Percentiles rank a stretch among this genome's conserved stretches.
Conservation (phyloP, 2,797 vertebrate genomes). For the Oceanodroma leucorhoa region DNA sequence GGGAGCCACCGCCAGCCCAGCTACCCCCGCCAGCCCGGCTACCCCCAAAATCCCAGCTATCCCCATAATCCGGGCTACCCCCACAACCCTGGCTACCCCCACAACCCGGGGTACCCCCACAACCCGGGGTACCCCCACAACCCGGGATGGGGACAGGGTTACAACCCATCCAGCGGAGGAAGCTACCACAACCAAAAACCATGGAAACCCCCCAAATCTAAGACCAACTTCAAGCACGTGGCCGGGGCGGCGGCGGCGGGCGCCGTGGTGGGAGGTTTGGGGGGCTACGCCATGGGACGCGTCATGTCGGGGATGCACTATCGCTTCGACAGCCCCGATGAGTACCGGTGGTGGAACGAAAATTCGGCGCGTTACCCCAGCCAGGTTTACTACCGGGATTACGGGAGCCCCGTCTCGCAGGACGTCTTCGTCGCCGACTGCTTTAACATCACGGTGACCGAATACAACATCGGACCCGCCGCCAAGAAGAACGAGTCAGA, state of each 20-base stretch:
- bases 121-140: constrained; percentile 23
- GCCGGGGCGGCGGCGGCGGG: constrained; percentile 66
- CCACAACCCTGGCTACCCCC: background rate
- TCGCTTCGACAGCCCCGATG: constrained; percentile 68
- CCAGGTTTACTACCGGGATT: constrained; percentile 69
- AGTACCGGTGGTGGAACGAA: constrained; percentile 69
- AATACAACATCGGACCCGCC: constrained; percentile 71
- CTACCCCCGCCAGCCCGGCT: constrained; percentile 62
- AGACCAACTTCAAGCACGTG: constrained; percentile 73
- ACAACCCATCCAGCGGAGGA: constrained; percentile 53
- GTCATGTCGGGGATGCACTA: constrained; percentile 72
- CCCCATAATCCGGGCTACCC: background rate
- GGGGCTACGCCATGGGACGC: constrained; percentile 74
- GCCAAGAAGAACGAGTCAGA: constrained; percentile 34
- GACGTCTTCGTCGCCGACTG: constrained; percentile 76
- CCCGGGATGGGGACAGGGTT: constrained; percentile 64
- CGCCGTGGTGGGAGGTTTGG: constrained; percentile 69
- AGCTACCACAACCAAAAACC: constrained; percentile 61
- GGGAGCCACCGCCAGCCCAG: constrained; percentile 68
- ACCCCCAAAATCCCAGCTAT: background rate
- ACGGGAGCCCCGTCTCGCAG: constrained; percentile 54
- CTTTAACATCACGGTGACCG: constrained; percentile 75
- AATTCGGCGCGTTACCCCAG: constrained; percentile 71
- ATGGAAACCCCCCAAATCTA: constrained; percentile 71
- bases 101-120: background rate